phyloP scores from a whole-genome alignment of 2,797 vertebrate species.

The Sebastes nivosus region DNA sequence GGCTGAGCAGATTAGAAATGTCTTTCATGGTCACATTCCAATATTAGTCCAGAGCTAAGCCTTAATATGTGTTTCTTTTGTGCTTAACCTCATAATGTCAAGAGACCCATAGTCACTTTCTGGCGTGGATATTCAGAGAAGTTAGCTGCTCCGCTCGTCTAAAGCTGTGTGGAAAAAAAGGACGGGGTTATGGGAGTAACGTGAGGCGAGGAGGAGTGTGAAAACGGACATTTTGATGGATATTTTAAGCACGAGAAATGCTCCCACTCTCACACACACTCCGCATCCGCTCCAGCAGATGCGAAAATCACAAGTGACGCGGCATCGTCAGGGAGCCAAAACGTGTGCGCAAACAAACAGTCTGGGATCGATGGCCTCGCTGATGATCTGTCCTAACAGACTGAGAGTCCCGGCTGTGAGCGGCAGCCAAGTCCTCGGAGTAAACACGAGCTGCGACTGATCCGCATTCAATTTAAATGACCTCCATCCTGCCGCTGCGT shows the following conservation, averaged over 20 bases:
- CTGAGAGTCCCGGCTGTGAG: slow-evolving; percentile 51
- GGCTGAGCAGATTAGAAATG: slow-evolving; percentile 84
- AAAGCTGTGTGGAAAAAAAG: slow-evolving; percentile 36
- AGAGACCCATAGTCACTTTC: slow-evolving; percentile 75
- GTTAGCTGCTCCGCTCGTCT: slow-evolving; percentile 46
- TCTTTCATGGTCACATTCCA: slow-evolving; percentile 85
- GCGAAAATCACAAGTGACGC: slow-evolving; percentile 11
- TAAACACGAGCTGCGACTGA: slow-evolving; percentile 68
- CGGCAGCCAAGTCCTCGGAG: slow-evolving; percentile 62
- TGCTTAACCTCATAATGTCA: slow-evolving; percentile 86
- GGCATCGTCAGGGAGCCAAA: not conserved
- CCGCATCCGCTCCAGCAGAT: not conserved
- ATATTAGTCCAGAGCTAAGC: slow-evolving; percentile 82
- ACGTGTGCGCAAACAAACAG: slow-evolving; percentile 46
- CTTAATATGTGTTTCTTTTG: slow-evolving; percentile 81
- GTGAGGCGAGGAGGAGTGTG: slow-evolving; percentile 15
- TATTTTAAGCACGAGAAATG: slow-evolving; percentile 8
- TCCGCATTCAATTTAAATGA: slow-evolving; percentile 74
- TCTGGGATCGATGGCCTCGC: slow-evolving; percentile 41
- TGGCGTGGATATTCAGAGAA: slow-evolving; percentile 67
- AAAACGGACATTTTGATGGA: slow-evolving; percentile 45
- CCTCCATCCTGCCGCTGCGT: slow-evolving; percentile 53
- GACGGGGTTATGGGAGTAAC: slow-evolving; percentile 14
- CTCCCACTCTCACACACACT: not conserved
- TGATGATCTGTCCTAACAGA: slow-evolving; percentile 63